phyloP scores from a whole-genome alignment of 2,797 vertebrate species.

The Mastacembelus armatus region DNA sequence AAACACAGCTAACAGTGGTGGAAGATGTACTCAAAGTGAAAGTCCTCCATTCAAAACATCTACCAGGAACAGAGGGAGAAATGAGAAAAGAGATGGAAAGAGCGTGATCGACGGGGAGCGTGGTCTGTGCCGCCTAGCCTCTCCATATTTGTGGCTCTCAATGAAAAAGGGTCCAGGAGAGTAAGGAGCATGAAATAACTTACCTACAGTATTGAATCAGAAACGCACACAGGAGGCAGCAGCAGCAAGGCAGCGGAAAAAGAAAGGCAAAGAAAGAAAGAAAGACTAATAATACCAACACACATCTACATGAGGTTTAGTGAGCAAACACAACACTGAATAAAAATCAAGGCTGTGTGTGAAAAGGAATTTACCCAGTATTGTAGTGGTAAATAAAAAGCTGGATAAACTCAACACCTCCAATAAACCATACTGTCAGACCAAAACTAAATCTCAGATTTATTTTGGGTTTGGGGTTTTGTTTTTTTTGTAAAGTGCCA shows the following conservation, averaged over 20 bases:
- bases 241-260: slow-evolving; percentile 20
- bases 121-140: slow-evolving; percentile 1
- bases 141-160: slow-evolving; percentile 20
- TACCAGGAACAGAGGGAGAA: slow-evolving; percentile 35
- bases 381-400: slow-evolving; percentile 8
- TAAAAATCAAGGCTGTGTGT: slow-evolving; percentile 19
- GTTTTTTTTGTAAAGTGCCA: too few species aligned
- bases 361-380: neutral
- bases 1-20: too few species aligned
- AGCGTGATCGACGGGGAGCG: slow-evolving; percentile 5
- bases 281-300: slow-evolving; percentile 45
- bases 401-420: neutral
- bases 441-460: neutral
- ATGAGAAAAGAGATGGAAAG: neutral
- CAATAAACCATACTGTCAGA: neutral
- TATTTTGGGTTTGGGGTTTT: too few species aligned
- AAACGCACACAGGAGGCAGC: slow-evolving; percentile 21
- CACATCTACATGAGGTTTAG: neutral
- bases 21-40: too few species aligned
- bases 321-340: slow-evolving; percentile 23
- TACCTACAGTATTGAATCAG: slow-evolving; percentile 67
- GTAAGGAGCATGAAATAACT: slow-evolving; percentile 62
- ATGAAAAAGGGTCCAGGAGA: slow-evolving; percentile 54
- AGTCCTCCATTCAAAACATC: too few species aligned
- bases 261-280: slow-evolving; percentile 35